Base-by-base conservation (phyloP, 2,888 invertebrate genomes). In the Cheilosia impressa region DNA sequence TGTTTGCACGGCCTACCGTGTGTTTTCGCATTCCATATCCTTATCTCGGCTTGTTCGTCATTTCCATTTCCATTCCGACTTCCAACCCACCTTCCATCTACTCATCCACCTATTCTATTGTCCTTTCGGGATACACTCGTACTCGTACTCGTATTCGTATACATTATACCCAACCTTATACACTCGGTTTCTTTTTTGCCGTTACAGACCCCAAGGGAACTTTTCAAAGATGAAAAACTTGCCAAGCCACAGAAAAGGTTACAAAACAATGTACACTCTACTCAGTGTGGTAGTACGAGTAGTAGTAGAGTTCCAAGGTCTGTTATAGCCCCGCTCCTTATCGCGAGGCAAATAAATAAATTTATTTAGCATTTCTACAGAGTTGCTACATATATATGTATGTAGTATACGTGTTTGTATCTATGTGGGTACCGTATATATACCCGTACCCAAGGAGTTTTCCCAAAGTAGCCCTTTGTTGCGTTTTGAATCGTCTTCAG, bases 391-490 rank as follows among this genome's bases (percentile, higher is more conserved):
- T 22, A n/a, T n/a, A 13, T 19, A 27, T 52, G n/a, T 13, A 31
- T 43, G 50, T 27, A 58, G 43, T 38, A 27, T 62, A 31, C 24
- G 4, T 13, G 52, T 45, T 19, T 52, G 19, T 10, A 41, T 13
- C 17, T 5, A 9, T 13, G 58, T 13, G 22, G 27, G 24, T 19
- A 41, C n/a, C n/a, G 0, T 27, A 27, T 6, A 2, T 10, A 34
- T 10, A 24, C 43, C 43, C 19, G 45, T 63, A 38, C 45, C 58
- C 58, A 34, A 60, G 69, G 65, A 78, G 75, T 80, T 84, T 75
- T 84, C 84, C 84, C 84, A 84, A 84, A 84, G 84, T 84, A 84
- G 79, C 80, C 84, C 47, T 84, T 84, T 84, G 84, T 84, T 84
- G 84, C 69, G 73, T 83, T 73, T 63, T 63, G 83, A 83, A 83